Percentiles rank a stretch among this genome's conserved stretches.
These are phyloP conservation scores for Peromyscus melanophrys DNA, from an alignment of 2,797 vertebrate genomes.

Conservation along the genomic window DNA sequence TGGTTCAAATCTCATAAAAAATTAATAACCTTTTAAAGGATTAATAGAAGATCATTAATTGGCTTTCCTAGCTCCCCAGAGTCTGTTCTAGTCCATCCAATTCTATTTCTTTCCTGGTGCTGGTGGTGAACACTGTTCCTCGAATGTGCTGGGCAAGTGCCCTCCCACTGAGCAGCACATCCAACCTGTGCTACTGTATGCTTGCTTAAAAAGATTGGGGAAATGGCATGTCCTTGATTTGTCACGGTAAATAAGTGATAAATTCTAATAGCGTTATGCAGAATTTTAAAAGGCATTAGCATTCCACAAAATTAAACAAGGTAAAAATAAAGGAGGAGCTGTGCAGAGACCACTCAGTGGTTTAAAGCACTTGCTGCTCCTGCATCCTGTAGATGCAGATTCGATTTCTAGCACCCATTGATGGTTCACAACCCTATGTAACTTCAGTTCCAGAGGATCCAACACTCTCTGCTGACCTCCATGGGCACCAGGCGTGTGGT, in stretches of 20 bases:
- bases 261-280: background rate
- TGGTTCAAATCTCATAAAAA: conserved; percentile 23
- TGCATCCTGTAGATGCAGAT: too few relatives aligned
- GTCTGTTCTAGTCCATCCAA: background rate
- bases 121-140: background rate
- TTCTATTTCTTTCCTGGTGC: background rate
- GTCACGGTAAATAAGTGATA: background rate
- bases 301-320: conserved; percentile 34
- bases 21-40: conserved; percentile 11
- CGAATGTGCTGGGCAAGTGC: background rate
- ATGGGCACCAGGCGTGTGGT: background rate
- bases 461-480: background rate
- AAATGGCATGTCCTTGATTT: background rate
- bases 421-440: background rate
- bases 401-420: background rate
- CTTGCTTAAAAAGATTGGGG: conserved; percentile 23
- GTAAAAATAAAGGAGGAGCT: background rate
- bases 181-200: background rate
- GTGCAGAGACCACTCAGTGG: background rate
- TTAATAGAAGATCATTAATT: conserved; percentile 2
- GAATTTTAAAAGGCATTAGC: conserved; percentile 17
- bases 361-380: background rate
- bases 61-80: background rate
- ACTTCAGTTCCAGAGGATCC: background rate
- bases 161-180: background rate